Evolutionary conservation across 2,113 vertebrate species (phyloP).

Genomic region (Thunnus maccoyii): DNA sequence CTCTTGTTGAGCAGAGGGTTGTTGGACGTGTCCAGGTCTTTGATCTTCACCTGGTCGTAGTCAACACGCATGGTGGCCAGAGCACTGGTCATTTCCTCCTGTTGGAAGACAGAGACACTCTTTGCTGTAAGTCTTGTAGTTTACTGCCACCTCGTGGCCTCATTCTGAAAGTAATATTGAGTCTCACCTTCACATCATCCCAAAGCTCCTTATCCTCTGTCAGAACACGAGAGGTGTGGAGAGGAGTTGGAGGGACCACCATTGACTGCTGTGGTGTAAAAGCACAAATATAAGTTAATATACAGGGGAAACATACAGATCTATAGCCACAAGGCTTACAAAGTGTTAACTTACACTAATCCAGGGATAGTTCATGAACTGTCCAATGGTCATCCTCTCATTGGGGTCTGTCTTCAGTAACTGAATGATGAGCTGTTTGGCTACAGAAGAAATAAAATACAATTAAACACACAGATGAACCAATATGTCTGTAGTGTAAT

Average conservation of each 20-base stretch:
- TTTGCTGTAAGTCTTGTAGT: neutral
- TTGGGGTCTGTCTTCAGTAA: conserved; percentile 96
- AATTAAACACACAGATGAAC: neutral
- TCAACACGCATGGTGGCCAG: conserved; percentile 89
- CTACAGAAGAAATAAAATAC: conserved; percentile 76
- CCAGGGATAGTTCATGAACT: conserved; percentile 98
- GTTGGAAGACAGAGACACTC: neutral
- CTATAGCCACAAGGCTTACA: neutral
- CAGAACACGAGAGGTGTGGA: conserved; percentile 94
- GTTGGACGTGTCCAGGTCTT: conserved; percentile 96
- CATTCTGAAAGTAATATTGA: neutral
- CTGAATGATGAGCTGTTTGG: conserved; percentile 93
- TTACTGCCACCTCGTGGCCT: conserved; percentile 61
- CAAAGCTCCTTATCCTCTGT: conserved; percentile 95
- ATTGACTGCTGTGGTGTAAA: conserved; percentile 88
- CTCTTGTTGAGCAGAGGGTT: conserved; percentile 96
- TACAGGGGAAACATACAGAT: neutral
- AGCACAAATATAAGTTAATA: neutral
- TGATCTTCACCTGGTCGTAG: conserved; percentile 98
- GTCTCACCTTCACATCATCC: conserved; percentile 96
- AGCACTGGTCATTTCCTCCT: conserved; percentile 81
- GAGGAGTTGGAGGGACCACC: conserved; percentile 94
- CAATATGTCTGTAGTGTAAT: neutral
- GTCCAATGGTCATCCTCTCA: conserved; percentile 94
- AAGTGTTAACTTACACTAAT: conserved; percentile 90